Evolutionary conservation across 2,113 vertebrate genomes (phyloP), one percentile per base, ranked within the genome.

Genomic region (Rattus norvegicus): DNA sequence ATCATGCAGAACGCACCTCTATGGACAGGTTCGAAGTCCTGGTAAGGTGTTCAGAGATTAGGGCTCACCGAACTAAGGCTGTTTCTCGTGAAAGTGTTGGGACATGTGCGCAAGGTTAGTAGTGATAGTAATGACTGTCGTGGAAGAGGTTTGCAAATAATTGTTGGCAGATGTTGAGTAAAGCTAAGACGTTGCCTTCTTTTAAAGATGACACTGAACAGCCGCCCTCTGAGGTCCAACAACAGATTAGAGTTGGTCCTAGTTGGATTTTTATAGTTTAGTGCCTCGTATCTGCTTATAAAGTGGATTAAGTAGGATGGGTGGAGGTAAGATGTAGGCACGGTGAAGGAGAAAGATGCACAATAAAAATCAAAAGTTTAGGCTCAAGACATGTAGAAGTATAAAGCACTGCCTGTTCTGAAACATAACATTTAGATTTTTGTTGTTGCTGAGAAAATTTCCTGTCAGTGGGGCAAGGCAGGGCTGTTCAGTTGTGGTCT

Each of bases 391-490:
- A 49, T 49, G 76, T 91, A 67, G 61, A 77, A 84, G 77, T 90
- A 72, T 16, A 90, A 95, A 16, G 47, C 9, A 87, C 84, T 95
- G 61, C 84, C 43, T 49, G 94, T 84, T 54, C 52, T 36, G 79
- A 88, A 96, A 69, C 8, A 16, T 63, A 88, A 30, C 79, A 49
- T 16, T 93, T 88, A 81, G 90, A 86, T 92, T 83, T 59, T 56
- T 39, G 47, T 77, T 61, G n/a, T 24, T 61, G 81, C 81, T 85
- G 65, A 88, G 70, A 90, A 95, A 92, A 90, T 19, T 59, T 85
- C 73, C 92, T 91, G 83, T 63, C 77, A 95, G 95, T 83, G 73
- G 70, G 93, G 73, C n/a, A 59, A 95, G 84, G 93, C 76, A 63
- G 30, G 59, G 70, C 70, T 93, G 90, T 91, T 92, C 61, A 83